Conservation (phyloP, 2,888 invertebrate species). For the Helobdella robusta region DNA sequence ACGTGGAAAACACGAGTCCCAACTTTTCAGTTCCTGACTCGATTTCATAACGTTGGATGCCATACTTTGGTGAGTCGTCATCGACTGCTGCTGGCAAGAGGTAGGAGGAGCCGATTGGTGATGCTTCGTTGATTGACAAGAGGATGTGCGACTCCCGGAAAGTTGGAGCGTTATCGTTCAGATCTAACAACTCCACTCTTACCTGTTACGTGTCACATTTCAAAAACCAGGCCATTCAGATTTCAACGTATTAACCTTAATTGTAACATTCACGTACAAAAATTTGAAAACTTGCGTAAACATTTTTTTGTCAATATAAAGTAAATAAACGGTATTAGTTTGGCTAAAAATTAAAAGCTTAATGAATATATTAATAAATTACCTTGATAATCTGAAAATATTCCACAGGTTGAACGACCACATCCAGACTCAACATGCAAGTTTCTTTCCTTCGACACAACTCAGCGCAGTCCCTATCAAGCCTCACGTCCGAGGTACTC, state of each 20-base stretch:
- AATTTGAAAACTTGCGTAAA: background rate
- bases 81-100: constrained; percentile 33
- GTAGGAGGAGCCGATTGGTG: constrained; percentile 31
- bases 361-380: background rate
- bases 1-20: constrained; percentile 26
- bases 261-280: background rate
- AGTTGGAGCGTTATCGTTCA: constrained; percentile 34
- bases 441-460: constrained; percentile 24
- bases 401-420: constrained; percentile 31
- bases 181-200: constrained; percentile 32
- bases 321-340: background rate
- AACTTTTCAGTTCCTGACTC: constrained; percentile 18
- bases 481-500: constrained; percentile 25
- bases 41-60: constrained; percentile 33
- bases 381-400: constrained; percentile 32
- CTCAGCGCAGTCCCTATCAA: constrained; percentile 33
- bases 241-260: background rate
- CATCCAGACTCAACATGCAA: constrained; percentile 33
- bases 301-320: background rate
- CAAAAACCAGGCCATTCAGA: background rate
- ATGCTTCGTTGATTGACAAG: constrained; percentile 32
- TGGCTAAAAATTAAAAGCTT: constrained; percentile 6
- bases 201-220: constrained; percentile 24
- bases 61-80: constrained; percentile 32
- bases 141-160: constrained; percentile 31